Evolutionary conservation across 2,113 vertebrate genomes (phyloP).

Genomic region (Xiphias gladius): DNA sequence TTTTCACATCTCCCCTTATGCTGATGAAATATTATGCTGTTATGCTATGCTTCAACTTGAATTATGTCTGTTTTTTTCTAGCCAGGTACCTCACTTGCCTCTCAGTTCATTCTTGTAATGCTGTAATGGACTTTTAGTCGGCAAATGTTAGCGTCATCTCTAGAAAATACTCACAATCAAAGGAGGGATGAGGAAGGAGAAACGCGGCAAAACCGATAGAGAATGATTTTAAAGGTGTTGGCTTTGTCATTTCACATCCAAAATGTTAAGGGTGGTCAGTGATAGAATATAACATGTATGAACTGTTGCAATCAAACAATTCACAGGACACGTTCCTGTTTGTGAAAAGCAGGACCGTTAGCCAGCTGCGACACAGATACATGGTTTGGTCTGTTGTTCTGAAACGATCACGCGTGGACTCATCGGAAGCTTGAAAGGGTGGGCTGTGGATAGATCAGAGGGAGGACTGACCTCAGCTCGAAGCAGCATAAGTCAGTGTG

Average conservation of each 20-base stretch:
- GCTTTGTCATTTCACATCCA: background rate
- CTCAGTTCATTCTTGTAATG: background rate
- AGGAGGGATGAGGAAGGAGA: background rate
- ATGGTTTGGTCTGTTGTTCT: background rate
- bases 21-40: slow-evolving; percentile 24
- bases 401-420: background rate
- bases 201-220: background rate
- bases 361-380: background rate
- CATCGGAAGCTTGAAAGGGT: background rate
- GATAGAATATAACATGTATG: background rate
- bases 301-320: background rate
- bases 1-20: slow-evolving; percentile 35
- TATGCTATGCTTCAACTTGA: background rate
- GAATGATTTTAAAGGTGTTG: background rate
- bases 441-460: background rate
- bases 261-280: background rate
- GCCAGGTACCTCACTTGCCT: background rate
- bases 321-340: background rate
- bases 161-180: background rate
- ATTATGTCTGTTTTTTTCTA: background rate
- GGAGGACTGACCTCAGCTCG: background rate
- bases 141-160: background rate
- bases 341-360: background rate
- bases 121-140: slow-evolving; percentile 2
- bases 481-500: background rate